Base-by-base conservation (phyloP, 2,113 vertebrate species). In the Prinia subflava region DNA sequence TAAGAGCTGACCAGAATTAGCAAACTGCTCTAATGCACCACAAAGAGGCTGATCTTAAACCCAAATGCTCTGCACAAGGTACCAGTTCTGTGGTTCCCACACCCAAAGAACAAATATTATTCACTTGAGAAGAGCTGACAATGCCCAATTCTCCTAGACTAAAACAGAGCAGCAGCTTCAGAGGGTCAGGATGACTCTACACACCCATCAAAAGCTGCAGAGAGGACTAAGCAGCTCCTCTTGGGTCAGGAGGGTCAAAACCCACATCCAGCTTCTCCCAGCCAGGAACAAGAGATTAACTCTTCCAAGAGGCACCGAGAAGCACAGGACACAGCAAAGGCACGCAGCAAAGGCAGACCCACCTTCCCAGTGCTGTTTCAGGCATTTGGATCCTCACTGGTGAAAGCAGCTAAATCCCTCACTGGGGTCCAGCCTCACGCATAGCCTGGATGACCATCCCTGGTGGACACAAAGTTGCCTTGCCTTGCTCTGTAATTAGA, bases 1-100 rank as follows among this genome's bases (percentile, higher is more conserved):
- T 9, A 90, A 77, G 28, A 75, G 41, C 22, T 53, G 37, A 69
- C 13, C 24, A 83, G 39, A 90, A 85, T 23, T 19, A 79, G 33
- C 30, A 30, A 87, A 68, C 27, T 33, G 33, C 11, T 65, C 11
- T 65, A 90, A 74, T 7, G 19, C 21, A 59, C 10, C 7, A 47
- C 39, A 62, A 85, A 63, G 46, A 37, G 15, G 41, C 13, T 6
- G 0, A 60, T 47, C 21, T 73, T 60, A 47, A 83, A 88, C 17
- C 3, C 31, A 85, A 70, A 71, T 18, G 10, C 25, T 71, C 62
- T 55, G 23, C 67, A n/a, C 3, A 16, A 83, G 12, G 13, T 53
- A 84, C 31, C 21, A 41, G 10, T 64, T n/a, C 13, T 0, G 0
- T 5, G 8, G 57, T 15, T 82, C 28, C 39, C 1, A 2, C 33